Conservation (phyloP, 2,797 vertebrate genomes). For the Gymnothorax reevesii region DNA sequence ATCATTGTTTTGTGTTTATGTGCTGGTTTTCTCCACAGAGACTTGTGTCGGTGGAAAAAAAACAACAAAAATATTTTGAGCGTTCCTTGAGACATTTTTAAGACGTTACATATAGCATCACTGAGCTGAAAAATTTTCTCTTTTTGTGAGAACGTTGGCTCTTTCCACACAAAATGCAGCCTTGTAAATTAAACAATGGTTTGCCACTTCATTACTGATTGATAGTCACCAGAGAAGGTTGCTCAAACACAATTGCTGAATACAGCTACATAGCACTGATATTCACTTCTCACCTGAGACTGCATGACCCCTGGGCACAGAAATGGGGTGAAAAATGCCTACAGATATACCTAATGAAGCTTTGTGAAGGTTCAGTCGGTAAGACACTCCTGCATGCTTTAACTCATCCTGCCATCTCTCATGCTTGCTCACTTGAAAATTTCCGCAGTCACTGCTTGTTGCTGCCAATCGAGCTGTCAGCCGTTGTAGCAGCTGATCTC, state of each 20-base stretch:
- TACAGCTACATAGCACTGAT: constrained; percentile 53
- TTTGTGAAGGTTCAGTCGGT: too few species aligned
- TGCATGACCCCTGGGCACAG: constrained; percentile 41
- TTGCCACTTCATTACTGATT: constrained; percentile 72
- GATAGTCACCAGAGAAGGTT: constrained; percentile 62
- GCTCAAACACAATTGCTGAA: constrained; percentile 62
- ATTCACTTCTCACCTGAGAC: constrained; percentile 57
- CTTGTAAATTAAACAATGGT: constrained; percentile 58
- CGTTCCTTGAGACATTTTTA: background rate
- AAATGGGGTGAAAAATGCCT: constrained; percentile 18
- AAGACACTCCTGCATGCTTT: too few species aligned
- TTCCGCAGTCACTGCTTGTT: too few species aligned
- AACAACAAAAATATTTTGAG: background rate
- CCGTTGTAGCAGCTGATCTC: too few species aligned
- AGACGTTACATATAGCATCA: background rate
- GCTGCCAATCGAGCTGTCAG: too few species aligned
- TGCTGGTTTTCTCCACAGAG: background rate
- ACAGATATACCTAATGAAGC: background rate
- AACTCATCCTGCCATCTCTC: too few species aligned
- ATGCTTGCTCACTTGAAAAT: too few species aligned
- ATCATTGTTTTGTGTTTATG: background rate
- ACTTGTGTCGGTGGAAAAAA: background rate
- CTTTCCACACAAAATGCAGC: constrained; percentile 37
- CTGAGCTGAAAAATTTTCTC: background rate
- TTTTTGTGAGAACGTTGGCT: constrained; percentile 44